Evolutionary conservation across 1,140 invertebrate species (phyloP).

Genomic region (Aleiodes sp.): DNA sequence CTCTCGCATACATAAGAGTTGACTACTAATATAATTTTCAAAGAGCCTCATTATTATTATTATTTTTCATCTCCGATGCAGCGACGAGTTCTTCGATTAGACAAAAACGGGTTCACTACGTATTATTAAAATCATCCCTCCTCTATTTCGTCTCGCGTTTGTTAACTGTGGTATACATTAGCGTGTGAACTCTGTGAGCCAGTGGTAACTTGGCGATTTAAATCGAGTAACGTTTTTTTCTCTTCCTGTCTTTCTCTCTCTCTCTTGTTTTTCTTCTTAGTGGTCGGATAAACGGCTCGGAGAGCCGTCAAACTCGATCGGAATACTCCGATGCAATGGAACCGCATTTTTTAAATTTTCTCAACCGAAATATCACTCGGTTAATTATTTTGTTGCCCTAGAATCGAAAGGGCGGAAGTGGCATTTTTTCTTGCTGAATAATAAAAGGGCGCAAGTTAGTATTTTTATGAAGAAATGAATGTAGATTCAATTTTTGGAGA

Average conservation of each 20-base stretch:
- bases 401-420: too few relatives aligned
- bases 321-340: too few relatives aligned
- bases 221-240: constrained; percentile 6
- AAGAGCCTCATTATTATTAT: not conserved
- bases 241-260: not conserved
- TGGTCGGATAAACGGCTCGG: not conserved
- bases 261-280: not conserved
- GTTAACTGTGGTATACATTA: constrained; percentile 9
- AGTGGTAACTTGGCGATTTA: not conserved
- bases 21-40: not conserved
- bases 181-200: constrained; percentile 5
- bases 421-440: too few relatives aligned
- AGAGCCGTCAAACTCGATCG: not conserved
- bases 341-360: not conserved
- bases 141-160: constrained; percentile 7
- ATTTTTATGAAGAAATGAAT: too few relatives aligned
- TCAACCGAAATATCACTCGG: not conserved
- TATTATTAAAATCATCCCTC: not conserved
- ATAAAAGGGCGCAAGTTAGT: too few relatives aligned
- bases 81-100: constrained; percentile 3
- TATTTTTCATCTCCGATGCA: too few relatives aligned
- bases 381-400: too few relatives aligned
- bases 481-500: too few relatives aligned
- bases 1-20: not conserved
- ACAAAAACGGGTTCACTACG: not conserved